These are phyloP conservation scores for Nasalis larvatus DNA, from an alignment of 2,113 vertebrate species.

Conservation along the genomic window DNA sequence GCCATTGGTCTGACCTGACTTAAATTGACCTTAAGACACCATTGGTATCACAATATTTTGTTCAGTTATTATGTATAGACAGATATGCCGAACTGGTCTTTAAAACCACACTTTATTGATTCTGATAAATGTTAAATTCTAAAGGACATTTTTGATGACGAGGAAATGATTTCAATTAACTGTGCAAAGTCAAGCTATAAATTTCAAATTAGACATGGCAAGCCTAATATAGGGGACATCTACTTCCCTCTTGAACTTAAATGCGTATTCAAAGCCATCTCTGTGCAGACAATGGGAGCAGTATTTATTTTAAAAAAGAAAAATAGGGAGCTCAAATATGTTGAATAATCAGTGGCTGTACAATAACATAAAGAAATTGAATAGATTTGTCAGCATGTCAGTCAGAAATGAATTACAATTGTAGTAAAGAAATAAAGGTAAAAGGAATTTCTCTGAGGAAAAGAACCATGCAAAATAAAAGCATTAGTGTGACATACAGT, in stretches of 20 bases:
- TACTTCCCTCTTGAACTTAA: constrained; percentile 37
- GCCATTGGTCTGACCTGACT: constrained; percentile 33
- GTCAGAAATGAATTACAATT: constrained; percentile 68
- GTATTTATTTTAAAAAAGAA: constrained; percentile 58
- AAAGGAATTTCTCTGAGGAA: constrained; percentile 69
- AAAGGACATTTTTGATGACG: constrained; percentile 28
- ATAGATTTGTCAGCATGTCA: constrained; percentile 64
- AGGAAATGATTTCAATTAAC: constrained; percentile 53
- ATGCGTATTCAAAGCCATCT: constrained; percentile 41
- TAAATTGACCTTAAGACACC: constrained; percentile 47
- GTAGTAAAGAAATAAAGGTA: constrained; percentile 60
- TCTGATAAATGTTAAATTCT: constrained; percentile 54
- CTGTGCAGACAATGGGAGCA: background rate
- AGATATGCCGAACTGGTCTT: background rate
- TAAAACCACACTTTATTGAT: constrained; percentile 32
- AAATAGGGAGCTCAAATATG: constrained; percentile 41
- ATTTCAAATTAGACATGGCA: constrained; percentile 53
- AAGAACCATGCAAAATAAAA: constrained; percentile 67
- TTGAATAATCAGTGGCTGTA: constrained; percentile 71
- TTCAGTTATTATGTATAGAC: constrained; percentile 31
- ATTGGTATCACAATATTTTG: constrained; percentile 28
- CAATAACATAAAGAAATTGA: constrained; percentile 59
- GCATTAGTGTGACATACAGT: constrained; percentile 67
- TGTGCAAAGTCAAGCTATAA: constrained; percentile 36
- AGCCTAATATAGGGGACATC: constrained; percentile 1